Base-by-base conservation (phyloP, 1,140 invertebrate genomes). In the Cardiocondyla obscurior region DNA sequence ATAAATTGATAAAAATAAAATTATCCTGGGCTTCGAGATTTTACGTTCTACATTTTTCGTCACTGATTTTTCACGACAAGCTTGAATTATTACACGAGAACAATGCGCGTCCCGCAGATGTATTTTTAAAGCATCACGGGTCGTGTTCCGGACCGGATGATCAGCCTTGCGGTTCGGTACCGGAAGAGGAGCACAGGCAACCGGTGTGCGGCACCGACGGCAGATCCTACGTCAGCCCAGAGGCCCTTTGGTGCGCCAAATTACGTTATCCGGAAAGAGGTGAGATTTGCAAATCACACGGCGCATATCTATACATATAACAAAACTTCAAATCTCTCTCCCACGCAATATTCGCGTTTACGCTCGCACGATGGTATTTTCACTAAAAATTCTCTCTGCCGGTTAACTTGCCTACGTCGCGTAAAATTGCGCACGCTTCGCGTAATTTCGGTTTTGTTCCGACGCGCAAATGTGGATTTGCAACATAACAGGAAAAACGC, bases 121-220 rank as follows among this genome's bases (percentile, higher is more conserved):
- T 93, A 36, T 70, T 60, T 46, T 42, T 87, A 4, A 87, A 88
- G 3, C 91, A 91, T 79, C 76, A 85, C 0, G 90, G 90, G n/a
- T 57, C 70, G 8, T 93, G 92, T 72, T 65, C 65, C 0, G 76
- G 82, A 6, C 60, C 82, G 6, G 88, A 90, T 16, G 91, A 90
- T 39, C 73, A 90, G 46, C 90, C 91, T 14, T 93, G 91, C 44
- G 76, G 60, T 5, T 58, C 70, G 16, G 82, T 84, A 25, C 88
- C 88, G 22, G 72, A 87, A 60, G 85, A 88, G 14, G 84, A 64
- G 14, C 46, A 57, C 16, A 86, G 88, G 25, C 19, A 81, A 33
- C 89, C 90, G 4, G 89, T 93, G 4, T 92, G 91, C 70, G 90
- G 88, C 5, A 86, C 86, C 19, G 88, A 92, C 42, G 81, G 84